Conservation (phyloP, 2,797 vertebrate species). For the Tolypeutes matacus region DNA sequence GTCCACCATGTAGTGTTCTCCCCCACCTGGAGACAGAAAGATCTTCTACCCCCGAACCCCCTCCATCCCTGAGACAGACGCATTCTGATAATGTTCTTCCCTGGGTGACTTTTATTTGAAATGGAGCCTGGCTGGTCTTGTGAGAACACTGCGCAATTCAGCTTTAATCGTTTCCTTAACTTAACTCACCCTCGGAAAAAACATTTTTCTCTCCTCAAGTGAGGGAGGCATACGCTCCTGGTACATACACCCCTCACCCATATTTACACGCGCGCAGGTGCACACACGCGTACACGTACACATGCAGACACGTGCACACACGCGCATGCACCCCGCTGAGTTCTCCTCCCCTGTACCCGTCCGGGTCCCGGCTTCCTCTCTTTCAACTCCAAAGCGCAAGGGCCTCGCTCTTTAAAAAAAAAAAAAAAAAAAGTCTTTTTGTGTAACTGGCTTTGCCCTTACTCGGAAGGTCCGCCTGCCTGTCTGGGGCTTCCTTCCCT, state of each 20-base stretch:
- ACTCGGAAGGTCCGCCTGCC: neutral
- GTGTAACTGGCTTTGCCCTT: neutral
- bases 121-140: neutral
- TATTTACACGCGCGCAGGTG: neutral
- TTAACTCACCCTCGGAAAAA: neutral
- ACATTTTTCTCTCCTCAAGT: constrained; percentile 37
- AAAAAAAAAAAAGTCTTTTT: neutral
- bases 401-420: neutral
- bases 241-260: too few species aligned
- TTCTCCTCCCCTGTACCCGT: neutral
- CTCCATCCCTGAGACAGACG: neutral
- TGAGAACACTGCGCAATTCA: neutral
- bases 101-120: constrained; percentile 42
- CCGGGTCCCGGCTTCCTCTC: neutral
- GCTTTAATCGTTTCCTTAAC: constrained; percentile 27
- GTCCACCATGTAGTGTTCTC: neutral
- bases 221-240: neutral
- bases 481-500: neutral
- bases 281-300: neutral
- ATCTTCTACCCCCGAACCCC: neutral
- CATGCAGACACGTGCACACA: neutral
- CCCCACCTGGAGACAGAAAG: neutral
- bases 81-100: neutral
- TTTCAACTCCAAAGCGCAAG: neutral
- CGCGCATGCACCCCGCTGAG: rapidly evolving